These are phyloP conservation scores for Falco biarmicus DNA, from an alignment of 2,797 vertebrate species.

Conservation along the genomic window DNA sequence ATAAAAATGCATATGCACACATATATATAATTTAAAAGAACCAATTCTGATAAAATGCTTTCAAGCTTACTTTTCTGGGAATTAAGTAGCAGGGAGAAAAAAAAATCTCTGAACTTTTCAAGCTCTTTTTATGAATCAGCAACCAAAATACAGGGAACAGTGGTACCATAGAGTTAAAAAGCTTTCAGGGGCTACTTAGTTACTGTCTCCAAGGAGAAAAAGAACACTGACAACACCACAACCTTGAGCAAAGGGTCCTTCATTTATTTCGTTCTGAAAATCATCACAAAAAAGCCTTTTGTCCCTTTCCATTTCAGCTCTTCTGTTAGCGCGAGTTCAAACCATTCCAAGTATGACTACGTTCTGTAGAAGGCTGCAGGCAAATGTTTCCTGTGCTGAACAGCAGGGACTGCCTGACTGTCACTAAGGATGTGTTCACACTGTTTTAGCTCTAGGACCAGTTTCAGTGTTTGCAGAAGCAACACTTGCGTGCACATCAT, in stretches of 20 bases:
- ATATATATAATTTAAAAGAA: not conserved
- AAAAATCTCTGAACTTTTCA: not conserved
- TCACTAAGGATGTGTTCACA: not conserved
- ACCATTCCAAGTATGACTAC: not conserved
- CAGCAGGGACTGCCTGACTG: not conserved
- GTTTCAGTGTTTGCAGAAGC: not conserved
- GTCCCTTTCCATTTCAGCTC: not conserved
- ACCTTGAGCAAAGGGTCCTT: not conserved
- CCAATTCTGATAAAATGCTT: not conserved
- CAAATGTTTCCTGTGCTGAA: not conserved
- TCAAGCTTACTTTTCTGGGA: not conserved
- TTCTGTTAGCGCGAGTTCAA: constrained; percentile 7
- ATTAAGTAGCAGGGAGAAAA: not conserved
- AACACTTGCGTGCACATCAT: accelerated
- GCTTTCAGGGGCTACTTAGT: not conserved
- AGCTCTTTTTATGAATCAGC: constrained; percentile 19
- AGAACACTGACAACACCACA: not conserved
- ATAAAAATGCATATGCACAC: not conserved
- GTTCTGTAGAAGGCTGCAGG: not conserved
- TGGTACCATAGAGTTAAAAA: not conserved
- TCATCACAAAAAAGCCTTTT: not conserved
- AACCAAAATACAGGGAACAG: not conserved
- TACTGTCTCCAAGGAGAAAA: constrained; percentile 9
- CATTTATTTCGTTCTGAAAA: constrained; percentile 36
- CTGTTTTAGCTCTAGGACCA: not conserved